Conservation (phyloP, 30 jellyfish, hydroid and myxozoan species). For the Turritopsis rubra region DNA sequence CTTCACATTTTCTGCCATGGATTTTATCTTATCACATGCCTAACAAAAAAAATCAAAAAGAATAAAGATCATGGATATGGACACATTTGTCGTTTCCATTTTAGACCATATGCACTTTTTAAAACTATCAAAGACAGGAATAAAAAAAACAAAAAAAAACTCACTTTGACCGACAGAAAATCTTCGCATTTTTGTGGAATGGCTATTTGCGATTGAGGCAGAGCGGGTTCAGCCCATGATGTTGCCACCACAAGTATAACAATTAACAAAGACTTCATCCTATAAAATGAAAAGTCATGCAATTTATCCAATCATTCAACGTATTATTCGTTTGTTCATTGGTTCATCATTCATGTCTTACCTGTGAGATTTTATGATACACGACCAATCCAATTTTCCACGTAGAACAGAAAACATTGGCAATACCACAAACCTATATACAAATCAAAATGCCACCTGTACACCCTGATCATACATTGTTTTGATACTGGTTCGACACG, state of each 20-base stretch:
- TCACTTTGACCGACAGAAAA: neutral
- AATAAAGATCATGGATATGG: too few species aligned
- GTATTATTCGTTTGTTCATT: neutral
- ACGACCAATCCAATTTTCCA: neutral
- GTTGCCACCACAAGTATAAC: neutral
- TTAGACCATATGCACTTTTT: too few species aligned
- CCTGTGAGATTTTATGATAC: neutral
- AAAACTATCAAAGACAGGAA: too few species aligned
- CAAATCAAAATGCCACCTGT: neutral
- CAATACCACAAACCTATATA: neutral
- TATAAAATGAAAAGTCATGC: neutral
- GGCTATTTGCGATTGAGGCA: neutral
- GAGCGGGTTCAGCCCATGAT: neutral
- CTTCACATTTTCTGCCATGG: neutral
- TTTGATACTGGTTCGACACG: neutral
- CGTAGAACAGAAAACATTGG: neutral
- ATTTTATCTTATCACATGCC: neutral
- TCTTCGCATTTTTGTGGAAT: constrained; percentile 17
- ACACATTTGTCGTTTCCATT: too few species aligned
- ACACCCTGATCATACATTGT: neutral
- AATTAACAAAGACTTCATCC: neutral
- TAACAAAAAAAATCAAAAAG: neutral
- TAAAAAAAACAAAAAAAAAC: too few species aligned
- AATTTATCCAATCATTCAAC: neutral
- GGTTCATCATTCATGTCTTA: neutral